phyloP scores from a whole-genome alignment of 2,113 vertebrate genomes.

The Lanius collurio region DNA sequence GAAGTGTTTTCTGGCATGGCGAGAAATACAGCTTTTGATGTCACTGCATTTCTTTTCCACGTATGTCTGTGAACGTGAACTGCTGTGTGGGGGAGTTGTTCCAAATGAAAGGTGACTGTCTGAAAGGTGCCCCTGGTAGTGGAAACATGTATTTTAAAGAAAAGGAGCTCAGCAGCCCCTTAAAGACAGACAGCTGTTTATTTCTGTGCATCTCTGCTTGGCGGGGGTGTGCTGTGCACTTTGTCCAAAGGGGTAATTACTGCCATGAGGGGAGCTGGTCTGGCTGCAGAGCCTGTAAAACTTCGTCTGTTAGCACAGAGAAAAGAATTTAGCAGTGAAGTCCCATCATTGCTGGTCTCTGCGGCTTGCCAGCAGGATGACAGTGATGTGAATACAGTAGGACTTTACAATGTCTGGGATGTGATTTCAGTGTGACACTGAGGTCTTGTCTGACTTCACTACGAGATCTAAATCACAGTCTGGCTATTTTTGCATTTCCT shows the following conservation, averaged over 20 bases:
- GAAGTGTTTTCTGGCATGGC: neutral
- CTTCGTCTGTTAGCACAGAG: neutral
- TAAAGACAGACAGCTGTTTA: neutral
- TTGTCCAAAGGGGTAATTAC: constrained; percentile 35
- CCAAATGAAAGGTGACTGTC: neutral
- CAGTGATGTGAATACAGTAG: constrained; percentile 26
- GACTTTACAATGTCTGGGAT: constrained; percentile 34
- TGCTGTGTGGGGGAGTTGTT: neutral
- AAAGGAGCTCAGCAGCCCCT: neutral
- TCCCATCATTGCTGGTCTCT: neutral
- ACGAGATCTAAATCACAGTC: neutral
- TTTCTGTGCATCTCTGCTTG: neutral
- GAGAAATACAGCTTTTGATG: neutral
- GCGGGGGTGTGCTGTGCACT: neutral
- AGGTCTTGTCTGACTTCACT: constrained; percentile 34
- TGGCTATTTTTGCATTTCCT: constrained; percentile 46
- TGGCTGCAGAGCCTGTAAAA: neutral
- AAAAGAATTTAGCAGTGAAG: neutral
- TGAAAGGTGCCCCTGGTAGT: neutral
- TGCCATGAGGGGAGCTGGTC: neutral
- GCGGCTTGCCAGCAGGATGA: constrained; percentile 10
- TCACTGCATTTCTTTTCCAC: neutral
- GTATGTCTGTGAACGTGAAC: neutral
- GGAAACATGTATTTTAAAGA: neutral
- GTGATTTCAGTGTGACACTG: constrained; percentile 48